A percentile compares a stretch with the other conserved stretches of the same genome.
Evolutionary conservation across 2,888 invertebrate genomes (phyloP).

Genomic region (Frankliniella fusca): DNA sequence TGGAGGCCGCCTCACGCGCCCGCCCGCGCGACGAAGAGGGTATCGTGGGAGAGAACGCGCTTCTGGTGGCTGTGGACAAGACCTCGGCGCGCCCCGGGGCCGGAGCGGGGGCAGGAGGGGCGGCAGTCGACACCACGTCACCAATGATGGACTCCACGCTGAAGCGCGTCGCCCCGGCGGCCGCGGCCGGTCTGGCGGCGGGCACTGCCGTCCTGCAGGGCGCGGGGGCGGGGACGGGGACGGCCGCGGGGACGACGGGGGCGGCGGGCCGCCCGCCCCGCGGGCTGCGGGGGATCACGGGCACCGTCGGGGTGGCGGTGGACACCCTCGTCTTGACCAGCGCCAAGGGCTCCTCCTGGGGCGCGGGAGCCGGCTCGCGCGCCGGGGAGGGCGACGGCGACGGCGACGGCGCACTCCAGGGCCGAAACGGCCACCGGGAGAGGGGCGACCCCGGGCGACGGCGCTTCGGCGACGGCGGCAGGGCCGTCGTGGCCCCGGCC

Average conservation of each 20-base stretch:
- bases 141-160: conserved; percentile 43
- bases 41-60: conserved; percentile 34
- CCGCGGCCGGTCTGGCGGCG: background rate
- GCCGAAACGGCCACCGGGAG: background rate
- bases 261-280: conserved; percentile 3
- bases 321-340: conserved; percentile 35
- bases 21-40: background rate
- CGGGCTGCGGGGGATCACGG: conserved; percentile 10
- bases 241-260: background rate
- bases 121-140: conserved; percentile 45
- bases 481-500: conserved; percentile 48
- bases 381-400: conserved; percentile 48
- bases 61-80: conserved; percentile 34
- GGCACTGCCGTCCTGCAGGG: background rate
- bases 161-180: conserved; percentile 30
- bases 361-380: conserved; percentile 47
- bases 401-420: conserved; percentile 38
- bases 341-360: conserved; percentile 39
- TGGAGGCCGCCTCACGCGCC: background rate
- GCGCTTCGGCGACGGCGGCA: background rate
- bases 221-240: no score
- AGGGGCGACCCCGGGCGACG: background rate
- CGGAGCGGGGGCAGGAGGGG: conserved; percentile 38
- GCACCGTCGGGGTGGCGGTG: conserved; percentile 28
- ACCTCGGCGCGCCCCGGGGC: conserved; percentile 35